A percentile compares a stretch with the other conserved stretches of the same genome.
Evolutionary conservation across 1,140 invertebrate genomes (phyloP).

Genomic region (Sminthurinus signatus): DNA sequence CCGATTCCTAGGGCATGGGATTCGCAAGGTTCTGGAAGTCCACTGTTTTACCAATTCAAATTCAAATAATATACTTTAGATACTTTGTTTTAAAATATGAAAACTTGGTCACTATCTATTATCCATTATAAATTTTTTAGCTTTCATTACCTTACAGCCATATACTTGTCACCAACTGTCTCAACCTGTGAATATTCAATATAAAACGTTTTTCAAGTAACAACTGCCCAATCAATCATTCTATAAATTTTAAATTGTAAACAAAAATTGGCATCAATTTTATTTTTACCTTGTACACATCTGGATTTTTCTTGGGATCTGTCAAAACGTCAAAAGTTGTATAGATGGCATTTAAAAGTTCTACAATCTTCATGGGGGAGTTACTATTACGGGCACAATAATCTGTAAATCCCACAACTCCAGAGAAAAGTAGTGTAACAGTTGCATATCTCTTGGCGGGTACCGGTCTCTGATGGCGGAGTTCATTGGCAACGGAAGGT

Average conservation of each 20-base stretch:
- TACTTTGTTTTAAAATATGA: no score
- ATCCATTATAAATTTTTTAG: no score
- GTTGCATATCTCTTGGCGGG: constrained; percentile 76
- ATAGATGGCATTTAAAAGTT: constrained; percentile 84
- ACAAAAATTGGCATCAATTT: no score
- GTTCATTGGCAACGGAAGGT: constrained; percentile 83
- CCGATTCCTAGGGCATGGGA: constrained; percentile 91
- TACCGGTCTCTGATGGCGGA: constrained; percentile 81
- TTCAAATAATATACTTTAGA: no score
- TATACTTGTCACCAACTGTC: constrained; percentile 99
- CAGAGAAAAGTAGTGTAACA: constrained; percentile 88
- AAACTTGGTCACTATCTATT: no score
- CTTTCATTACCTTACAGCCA: no score
- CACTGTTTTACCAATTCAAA: no score
- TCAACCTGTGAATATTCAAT: constrained; percentile 68
- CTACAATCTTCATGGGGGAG: constrained; percentile 81
- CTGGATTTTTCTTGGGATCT: constrained; percentile 81
- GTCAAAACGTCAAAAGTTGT: constrained; percentile 86
- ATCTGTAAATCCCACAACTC: constrained; percentile 84
- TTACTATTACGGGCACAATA: constrained; percentile 81
- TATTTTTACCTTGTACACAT: constrained; percentile 81
- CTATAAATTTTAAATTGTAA: no score
- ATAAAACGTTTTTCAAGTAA: no score
- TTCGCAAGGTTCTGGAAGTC: constrained; percentile 83
- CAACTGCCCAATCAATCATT: no score